Evolutionary conservation across 2,797 vertebrate genomes (phyloP).

Genomic region (Hydrolagus colliei): DNA sequence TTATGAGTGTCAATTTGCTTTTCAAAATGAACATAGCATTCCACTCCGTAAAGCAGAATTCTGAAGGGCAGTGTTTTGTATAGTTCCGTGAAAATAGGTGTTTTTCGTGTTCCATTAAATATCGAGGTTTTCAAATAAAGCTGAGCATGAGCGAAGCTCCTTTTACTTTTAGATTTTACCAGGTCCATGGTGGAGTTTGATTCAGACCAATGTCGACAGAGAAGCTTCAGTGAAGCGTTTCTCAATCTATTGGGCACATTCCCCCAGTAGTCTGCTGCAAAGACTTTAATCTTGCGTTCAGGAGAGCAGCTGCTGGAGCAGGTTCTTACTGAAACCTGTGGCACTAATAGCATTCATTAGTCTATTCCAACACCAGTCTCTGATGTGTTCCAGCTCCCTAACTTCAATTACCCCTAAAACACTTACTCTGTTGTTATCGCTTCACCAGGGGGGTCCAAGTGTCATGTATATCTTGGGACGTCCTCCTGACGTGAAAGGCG

Average conservation of each 20-base stretch:
- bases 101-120: not conserved
- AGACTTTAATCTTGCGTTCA: constrained; percentile 13
- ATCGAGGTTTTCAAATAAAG: not conserved
- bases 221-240: not conserved
- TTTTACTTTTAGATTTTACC: not conserved
- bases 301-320: constrained; percentile 10
- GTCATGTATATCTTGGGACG: not conserved
- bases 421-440: not conserved
- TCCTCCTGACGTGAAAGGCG: too few relatives aligned
- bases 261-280: constrained; percentile 6
- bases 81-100: not conserved
- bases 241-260: not conserved
- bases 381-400: constrained; percentile 3
- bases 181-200: not conserved
- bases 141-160: not conserved
- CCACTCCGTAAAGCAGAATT: not conserved
- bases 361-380: not conserved
- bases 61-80: not conserved
- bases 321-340: constrained; percentile 17
- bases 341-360: not conserved
- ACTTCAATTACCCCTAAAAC: constrained; percentile 1
- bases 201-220: constrained; percentile 1
- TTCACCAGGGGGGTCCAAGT: not conserved
- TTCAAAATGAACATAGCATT: not conserved
- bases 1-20: too few relatives aligned